Conservation (phyloP, 2,113 vertebrate genomes). For the Lanius collurio region DNA sequence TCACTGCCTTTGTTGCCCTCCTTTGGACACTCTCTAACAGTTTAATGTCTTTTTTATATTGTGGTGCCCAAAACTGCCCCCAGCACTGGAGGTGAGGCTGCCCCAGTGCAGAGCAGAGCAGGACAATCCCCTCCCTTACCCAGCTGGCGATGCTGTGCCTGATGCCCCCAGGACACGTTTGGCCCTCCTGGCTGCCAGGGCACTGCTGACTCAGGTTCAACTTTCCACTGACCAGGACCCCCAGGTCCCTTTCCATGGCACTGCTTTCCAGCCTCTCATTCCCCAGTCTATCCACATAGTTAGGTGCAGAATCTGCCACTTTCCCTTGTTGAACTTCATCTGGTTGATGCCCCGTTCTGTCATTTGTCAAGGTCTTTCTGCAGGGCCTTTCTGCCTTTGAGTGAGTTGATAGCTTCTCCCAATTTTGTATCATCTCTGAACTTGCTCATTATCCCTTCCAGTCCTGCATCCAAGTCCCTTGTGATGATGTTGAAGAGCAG, state of each 20-base stretch:
- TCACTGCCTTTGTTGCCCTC: not conserved
- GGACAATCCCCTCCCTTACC: not conserved
- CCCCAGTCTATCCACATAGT: not conserved
- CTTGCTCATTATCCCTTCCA: not conserved
- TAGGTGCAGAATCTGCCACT: not conserved
- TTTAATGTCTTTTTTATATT: not conserved
- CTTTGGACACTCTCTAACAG: not conserved
- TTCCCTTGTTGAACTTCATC: not conserved
- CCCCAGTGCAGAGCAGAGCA: not conserved
- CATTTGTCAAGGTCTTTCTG: not conserved
- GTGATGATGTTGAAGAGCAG: not conserved
- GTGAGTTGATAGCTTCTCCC: not conserved
- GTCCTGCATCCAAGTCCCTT: not conserved
- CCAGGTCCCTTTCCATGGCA: not conserved
- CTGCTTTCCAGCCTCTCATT: not conserved
- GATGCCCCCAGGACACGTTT: fast-evolving
- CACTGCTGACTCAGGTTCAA: not conserved
- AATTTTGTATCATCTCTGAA: not conserved
- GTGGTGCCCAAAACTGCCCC: not conserved
- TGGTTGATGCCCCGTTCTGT: not conserved
- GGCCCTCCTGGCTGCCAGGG: not conserved
- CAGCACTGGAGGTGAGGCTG: fast-evolving
- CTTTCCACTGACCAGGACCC: not conserved
- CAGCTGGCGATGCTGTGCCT: fast-evolving
- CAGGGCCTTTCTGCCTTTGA: not conserved